Percentiles rank a stretch among this genome's conserved stretches.
Conservation (phyloP, 2,888 invertebrate species). For the Himalopsyche kuldschensis region DNA sequence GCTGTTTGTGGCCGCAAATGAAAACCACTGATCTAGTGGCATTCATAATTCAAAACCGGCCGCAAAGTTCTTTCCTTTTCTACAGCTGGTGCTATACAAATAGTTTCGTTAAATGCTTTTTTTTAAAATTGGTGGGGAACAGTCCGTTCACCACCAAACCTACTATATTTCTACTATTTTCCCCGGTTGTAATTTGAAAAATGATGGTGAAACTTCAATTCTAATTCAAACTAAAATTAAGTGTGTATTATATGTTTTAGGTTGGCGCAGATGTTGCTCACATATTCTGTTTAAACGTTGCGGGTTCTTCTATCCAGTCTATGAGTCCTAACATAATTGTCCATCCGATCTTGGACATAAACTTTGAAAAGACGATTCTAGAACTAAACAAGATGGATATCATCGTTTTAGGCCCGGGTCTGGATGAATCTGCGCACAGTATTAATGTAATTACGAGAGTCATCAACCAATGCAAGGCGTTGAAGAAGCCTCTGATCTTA, state of each 20-base stretch:
- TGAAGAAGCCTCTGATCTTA: conserved; percentile 63
- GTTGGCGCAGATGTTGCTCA: conserved; percentile 91
- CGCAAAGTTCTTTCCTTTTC: no score
- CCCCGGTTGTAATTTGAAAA: no score
- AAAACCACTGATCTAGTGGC: no score
- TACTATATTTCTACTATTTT: no score
- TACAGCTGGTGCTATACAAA: no score
- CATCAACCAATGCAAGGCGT: conserved; percentile 62
- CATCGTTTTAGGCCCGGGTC: conserved; percentile 21
- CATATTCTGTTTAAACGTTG: conserved; percentile 83
- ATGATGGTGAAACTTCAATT: no score
- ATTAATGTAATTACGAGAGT: conserved; percentile 66
- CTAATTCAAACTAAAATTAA: no score
- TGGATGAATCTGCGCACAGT: conserved; percentile 60
- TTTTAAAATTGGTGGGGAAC: no score
- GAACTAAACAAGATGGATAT: conserved; percentile 11
- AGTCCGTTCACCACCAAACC: no score
- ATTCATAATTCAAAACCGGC: no score
- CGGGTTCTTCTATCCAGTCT: conserved; percentile 87
- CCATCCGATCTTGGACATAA: conserved; percentile 71
- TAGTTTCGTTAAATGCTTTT: no score
- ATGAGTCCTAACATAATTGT: conserved; percentile 98
- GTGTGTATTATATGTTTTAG: conserved; percentile 43
- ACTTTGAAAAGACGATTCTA: not conserved
- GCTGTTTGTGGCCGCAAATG: no score